phyloP scores from a whole-genome alignment of 2,113 vertebrate genomes.

The Odobenus rosmarus region DNA sequence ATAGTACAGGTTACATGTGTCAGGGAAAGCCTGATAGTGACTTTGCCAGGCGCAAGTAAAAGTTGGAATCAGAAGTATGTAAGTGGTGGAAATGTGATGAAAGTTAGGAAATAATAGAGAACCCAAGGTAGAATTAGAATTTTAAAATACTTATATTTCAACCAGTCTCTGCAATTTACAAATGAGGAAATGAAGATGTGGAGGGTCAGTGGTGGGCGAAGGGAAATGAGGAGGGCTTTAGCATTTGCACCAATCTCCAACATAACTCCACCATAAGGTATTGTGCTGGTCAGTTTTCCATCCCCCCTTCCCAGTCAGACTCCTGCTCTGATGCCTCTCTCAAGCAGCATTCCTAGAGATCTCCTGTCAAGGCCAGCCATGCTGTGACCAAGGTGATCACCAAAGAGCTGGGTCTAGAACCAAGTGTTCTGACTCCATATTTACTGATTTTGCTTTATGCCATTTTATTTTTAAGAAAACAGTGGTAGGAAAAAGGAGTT shows the following conservation, averaged over 20 bases:
- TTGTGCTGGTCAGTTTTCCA: not conserved
- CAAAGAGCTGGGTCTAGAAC: not conserved
- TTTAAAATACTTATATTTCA: not conserved
- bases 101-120: not conserved
- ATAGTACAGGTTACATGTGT: not conserved
- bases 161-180: not conserved
- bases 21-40: not conserved
- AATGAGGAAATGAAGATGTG: not conserved
- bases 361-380: not conserved
- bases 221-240: not conserved
- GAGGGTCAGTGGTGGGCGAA: not conserved
- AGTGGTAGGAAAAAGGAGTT: not conserved
- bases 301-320: not conserved
- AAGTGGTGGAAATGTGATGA: not conserved
- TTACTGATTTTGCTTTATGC: not conserved
- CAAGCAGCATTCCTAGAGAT: not conserved
- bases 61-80: not conserved
- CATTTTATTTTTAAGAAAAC: slow-evolving; percentile 32
- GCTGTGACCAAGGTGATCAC: not conserved
- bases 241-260: not conserved
- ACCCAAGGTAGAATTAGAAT: not conserved
- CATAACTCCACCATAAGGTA: not conserved
- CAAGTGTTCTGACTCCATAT: not conserved
- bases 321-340: not conserved
- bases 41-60: not conserved